A percentile compares a stretch with the other conserved stretches of the same genome.
These are phyloP conservation scores for Equus quagga DNA, from an alignment of 2,113 vertebrate genomes.

Conservation along the genomic window DNA sequence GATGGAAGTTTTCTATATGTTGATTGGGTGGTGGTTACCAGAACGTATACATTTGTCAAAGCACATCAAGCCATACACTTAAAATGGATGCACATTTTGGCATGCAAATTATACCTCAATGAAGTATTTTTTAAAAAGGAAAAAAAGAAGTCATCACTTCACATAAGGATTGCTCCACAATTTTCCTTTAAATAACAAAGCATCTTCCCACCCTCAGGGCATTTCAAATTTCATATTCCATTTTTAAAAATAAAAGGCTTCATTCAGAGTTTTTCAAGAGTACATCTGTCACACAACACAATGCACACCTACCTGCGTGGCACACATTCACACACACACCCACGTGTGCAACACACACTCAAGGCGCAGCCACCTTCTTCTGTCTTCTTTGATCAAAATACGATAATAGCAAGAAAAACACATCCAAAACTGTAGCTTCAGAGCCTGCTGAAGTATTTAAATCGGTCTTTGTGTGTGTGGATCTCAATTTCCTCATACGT, in stretches of 20 bases:
- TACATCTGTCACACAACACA: slow-evolving; percentile 70
- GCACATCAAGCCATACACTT: not conserved
- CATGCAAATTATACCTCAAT: slow-evolving; percentile 35
- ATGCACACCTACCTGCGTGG: slow-evolving; percentile 72
- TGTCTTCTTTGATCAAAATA: slow-evolving; percentile 75
- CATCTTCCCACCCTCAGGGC: slow-evolving; percentile 68
- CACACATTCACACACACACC: slow-evolving; percentile 64
- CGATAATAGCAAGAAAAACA: slow-evolving; percentile 63
- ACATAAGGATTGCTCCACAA: slow-evolving; percentile 62
- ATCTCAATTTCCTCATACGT: not conserved
- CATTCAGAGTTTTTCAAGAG: slow-evolving; percentile 74
- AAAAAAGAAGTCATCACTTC: slow-evolving; percentile 24
- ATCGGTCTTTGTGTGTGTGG: not conserved
- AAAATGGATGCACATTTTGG: not conserved
- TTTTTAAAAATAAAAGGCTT: slow-evolving; percentile 74
- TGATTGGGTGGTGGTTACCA: not conserved
- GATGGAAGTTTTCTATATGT: not conserved
- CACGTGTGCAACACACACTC: slow-evolving; percentile 65
- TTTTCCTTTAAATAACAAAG: slow-evolving; percentile 77
- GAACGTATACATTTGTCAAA: not conserved
- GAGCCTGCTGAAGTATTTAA: slow-evolving; percentile 41
- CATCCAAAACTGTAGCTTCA: slow-evolving; percentile 54
- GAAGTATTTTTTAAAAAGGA: slow-evolving; percentile 11
- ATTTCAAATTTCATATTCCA: slow-evolving; percentile 68
- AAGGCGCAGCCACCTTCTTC: slow-evolving; percentile 70